Conservation (phyloP, 2,888 invertebrate genomes). For the Diaphora mendica region DNA sequence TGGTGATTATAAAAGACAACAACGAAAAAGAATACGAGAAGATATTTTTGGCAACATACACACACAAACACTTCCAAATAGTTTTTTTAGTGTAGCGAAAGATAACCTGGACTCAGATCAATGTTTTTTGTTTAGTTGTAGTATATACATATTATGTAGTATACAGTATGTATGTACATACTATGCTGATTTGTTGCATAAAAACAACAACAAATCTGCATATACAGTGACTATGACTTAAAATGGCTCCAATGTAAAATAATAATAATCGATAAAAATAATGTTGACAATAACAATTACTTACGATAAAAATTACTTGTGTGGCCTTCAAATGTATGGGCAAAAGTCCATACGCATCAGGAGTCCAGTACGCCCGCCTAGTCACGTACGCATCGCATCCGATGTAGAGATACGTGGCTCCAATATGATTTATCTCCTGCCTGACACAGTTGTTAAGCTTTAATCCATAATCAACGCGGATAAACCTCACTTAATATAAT, state of each 20-base stretch:
- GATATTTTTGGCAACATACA: not conserved
- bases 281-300: constrained; percentile 13
- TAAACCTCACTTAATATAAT: constrained; percentile 18
- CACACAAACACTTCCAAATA: not conserved
- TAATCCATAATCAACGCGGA: constrained; percentile 20
- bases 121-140: not conserved
- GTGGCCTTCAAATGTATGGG: constrained; percentile 34
- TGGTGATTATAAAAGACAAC: no score
- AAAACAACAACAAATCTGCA: constrained; percentile 12
- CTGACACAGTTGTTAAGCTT: constrained; percentile 29
- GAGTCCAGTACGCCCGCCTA: constrained; percentile 55
- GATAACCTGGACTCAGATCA: not conserved
- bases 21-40: no score
- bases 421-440: constrained; percentile 36
- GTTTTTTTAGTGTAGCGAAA: not conserved
- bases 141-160: not conserved
- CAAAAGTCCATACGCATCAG: constrained; percentile 63
- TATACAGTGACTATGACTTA: not conserved
- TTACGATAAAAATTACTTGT: constrained; percentile 26
- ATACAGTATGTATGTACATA: no score
- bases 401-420: constrained; percentile 29
- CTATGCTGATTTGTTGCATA: no score
- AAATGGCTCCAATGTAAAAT: constrained; percentile 27
- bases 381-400: constrained; percentile 73
- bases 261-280: constrained; percentile 47